Base-by-base conservation (phyloP, 2,113 vertebrate species). In the Thymallus thymallus region DNA sequence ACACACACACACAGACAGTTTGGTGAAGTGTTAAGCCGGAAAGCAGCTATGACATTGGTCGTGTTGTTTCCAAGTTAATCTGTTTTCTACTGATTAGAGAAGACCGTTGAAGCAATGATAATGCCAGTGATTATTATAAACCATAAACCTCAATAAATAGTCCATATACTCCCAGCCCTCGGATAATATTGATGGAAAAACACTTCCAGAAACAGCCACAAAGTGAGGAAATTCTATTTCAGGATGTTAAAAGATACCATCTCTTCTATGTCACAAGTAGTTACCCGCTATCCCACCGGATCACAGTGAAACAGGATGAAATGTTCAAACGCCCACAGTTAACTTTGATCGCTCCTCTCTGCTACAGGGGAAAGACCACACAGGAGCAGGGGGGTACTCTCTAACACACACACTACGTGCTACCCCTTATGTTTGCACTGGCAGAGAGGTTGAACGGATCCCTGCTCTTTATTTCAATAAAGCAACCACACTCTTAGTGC, bases 401-500 rank as follows among this genome's bases (percentile, higher is more conserved):
- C 66, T 68, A n/a, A 70, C 56, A 41, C 55, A 61, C 48, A 58
- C 55, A 51, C 35, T 16, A 76, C 60, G 67, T 73, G 73, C 79
- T 82, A 76, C 72, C 69, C 61, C 51, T 35, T 7, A 69, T 84
- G 74, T 89, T 90, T 85, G 66, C 60, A 69, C 80, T 90, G 87
- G 88, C 87, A 85, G 64, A 69, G 55, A 71, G 68, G 69, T 70
- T 32, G 29, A 73, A 77, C 77, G 69, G 56, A 76, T 77, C 68
- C 70, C 72, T 80, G 75, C 62, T 76, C 81, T 78, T 86, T 88
- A 87, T 90, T 89, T 88, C 70, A 85, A 82, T 80, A 82, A 67
- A 71, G 61, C 41, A 76, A 87, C 86, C 85, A 81, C 86, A 86
- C 71, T 76, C 69, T 81, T 23, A 66, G 76, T 73, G 71, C 23